Percentiles rank a stretch among this genome's conserved stretches.
Evolutionary conservation across 2,888 invertebrate species (phyloP).

Genomic region (Allygus modestus): DNA sequence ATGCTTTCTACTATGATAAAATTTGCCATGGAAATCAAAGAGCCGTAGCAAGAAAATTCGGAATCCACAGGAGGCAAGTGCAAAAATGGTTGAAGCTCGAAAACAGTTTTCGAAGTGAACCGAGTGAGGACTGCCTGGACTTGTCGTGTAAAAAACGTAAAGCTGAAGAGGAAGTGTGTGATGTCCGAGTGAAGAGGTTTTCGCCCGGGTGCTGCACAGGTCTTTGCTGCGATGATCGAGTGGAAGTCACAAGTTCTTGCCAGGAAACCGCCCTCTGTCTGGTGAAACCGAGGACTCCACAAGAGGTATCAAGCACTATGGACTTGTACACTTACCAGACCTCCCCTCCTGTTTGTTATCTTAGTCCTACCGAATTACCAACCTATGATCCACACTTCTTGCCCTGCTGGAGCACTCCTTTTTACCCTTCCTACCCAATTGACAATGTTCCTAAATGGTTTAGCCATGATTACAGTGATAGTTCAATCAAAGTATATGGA

Average conservation of each 20-base stretch:
- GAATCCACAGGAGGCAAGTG: constrained; percentile 76
- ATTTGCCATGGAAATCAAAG: constrained; percentile 76
- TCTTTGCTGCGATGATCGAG: constrained; percentile 45
- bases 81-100: constrained; percentile 77
- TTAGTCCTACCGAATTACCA: constrained; percentile 60
- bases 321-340: constrained; percentile 63
- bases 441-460: constrained; percentile 63
- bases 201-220: constrained; percentile 49
- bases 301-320: constrained; percentile 64
- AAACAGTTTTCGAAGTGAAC: constrained; percentile 73
- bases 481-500: constrained; percentile 62
- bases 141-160: constrained; percentile 71
- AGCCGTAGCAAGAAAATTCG: constrained; percentile 76
- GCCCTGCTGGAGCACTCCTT: constrained; percentile 61
- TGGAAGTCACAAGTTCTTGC: constrained; percentile 64
- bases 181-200: constrained; percentile 63
- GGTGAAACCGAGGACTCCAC: constrained; percentile 73
- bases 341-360: constrained; percentile 60
- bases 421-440: constrained; percentile 51
- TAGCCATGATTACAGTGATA: constrained; percentile 60
- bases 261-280: constrained; percentile 75
- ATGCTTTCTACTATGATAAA: constrained; percentile 75
- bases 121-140: constrained; percentile 69
- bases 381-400: constrained; percentile 62
- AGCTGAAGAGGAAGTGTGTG: constrained; percentile 67